Evolutionary conservation across 2,113 vertebrate genomes (phyloP).

Genomic region (Paramisgurnus dabryanus): DNA sequence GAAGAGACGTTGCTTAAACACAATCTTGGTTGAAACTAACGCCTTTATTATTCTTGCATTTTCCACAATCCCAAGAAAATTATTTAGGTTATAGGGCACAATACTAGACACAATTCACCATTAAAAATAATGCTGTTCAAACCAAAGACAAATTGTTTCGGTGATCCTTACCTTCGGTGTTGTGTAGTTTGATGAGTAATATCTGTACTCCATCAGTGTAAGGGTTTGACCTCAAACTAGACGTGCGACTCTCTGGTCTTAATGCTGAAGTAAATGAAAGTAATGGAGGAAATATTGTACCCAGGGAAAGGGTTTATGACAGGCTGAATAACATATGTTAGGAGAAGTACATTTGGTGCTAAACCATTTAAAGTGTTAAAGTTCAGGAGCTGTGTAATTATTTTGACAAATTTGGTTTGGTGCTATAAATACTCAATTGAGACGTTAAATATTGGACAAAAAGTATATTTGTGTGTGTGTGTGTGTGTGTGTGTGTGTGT

Average conservation of each 20-base stretch:
- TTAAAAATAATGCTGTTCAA: constrained; percentile 4
- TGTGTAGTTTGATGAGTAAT: constrained; percentile 32
- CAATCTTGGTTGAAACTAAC: constrained; percentile 31
- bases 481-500: too few relatives aligned
- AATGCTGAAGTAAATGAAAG: constrained; percentile 35
- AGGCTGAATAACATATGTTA: constrained; percentile 45
- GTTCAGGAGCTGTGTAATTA: constrained; percentile 37
- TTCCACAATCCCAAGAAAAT: constrained; percentile 23
- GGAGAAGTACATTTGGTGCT: constrained; percentile 35
- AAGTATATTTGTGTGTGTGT: neutral
- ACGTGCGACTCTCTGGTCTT: constrained; percentile 31
- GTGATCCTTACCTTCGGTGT: neutral
- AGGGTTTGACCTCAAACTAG: constrained; percentile 45
- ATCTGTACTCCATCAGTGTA: constrained; percentile 37
- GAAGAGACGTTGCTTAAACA: constrained; percentile 48
- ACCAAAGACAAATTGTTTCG: constrained; percentile 8
- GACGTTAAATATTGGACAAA: neutral
- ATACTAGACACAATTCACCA: constrained; percentile 24
- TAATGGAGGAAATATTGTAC: constrained; percentile 42
- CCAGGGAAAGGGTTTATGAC: constrained; percentile 47
- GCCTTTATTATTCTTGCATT: constrained; percentile 47
- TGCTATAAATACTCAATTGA: neutral
- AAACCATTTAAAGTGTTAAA: constrained; percentile 23
- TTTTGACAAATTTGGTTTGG: constrained; percentile 47
- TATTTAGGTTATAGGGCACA: constrained; percentile 35